phyloP scores from a whole-genome alignment of 2,113 vertebrate species.

The Bothrops jararaca region DNA sequence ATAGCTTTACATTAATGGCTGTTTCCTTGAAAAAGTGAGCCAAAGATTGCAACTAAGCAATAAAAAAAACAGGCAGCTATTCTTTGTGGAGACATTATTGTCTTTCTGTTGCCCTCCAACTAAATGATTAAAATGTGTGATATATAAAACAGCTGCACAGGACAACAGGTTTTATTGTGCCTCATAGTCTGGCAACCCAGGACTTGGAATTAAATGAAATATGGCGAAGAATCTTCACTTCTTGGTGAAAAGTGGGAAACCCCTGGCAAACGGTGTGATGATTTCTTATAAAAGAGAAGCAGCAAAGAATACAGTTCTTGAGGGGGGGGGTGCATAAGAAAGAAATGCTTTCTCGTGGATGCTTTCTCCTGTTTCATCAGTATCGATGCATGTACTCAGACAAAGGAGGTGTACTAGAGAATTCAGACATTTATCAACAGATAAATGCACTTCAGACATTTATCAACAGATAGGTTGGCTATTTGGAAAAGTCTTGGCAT shows the following conservation, averaged over 20 bases:
- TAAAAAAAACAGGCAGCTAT: background rate
- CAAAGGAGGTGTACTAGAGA: background rate
- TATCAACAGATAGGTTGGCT: background rate
- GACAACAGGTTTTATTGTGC: background rate
- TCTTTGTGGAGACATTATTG: background rate
- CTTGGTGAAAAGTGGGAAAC: background rate
- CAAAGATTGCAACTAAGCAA: background rate
- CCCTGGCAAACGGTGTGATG: background rate
- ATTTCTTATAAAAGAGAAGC: background rate
- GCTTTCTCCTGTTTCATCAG: background rate
- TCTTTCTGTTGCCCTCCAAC: background rate
- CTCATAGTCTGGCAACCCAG: background rate
- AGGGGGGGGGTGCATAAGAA: background rate
- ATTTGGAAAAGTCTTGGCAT: background rate
- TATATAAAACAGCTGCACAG: background rate
- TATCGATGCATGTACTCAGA: accelerated
- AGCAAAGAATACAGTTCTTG: background rate
- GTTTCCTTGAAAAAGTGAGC: background rate
- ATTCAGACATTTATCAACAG: background rate
- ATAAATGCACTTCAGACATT: too few species aligned
- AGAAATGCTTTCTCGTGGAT: background rate
- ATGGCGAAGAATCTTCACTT: background rate
- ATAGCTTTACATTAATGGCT: background rate
- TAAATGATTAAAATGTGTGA: accelerated
- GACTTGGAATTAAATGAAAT: background rate